Percentiles rank a stretch among this genome's conserved stretches.
These are phyloP conservation scores for Mesoligia furuncula DNA, from an alignment of 2,888 invertebrate genomes.

Conservation along the genomic window DNA sequence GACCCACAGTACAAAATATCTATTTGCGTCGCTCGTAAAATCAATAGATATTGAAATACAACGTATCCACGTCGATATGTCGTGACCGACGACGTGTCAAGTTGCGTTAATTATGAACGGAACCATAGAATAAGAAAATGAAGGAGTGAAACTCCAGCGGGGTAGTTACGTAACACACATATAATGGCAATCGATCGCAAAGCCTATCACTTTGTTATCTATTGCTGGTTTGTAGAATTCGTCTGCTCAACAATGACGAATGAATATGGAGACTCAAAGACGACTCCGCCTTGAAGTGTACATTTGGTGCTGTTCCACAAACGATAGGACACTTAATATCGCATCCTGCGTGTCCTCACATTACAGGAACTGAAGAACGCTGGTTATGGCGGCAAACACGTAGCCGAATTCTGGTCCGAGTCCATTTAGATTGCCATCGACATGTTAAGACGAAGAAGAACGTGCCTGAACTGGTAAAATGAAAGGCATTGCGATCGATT, in stretches of 20 bases:
- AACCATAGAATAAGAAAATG: slow-evolving; percentile 15
- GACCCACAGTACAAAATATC: slow-evolving; percentile 6
- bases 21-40: slow-evolving; percentile 31
- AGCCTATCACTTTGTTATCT: not conserved
- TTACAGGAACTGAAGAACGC: too few species aligned
- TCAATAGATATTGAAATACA: slow-evolving; percentile 50
- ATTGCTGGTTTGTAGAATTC: not conserved
- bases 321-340: too few species aligned
- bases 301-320: too few species aligned
- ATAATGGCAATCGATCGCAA: not conserved
- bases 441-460: too few species aligned
- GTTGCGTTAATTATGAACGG: slow-evolving; percentile 42
- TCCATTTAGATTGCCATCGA: too few species aligned
- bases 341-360: not conserved
- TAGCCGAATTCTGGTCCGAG: too few species aligned
- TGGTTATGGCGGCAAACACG: too few species aligned
- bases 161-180: not conserved
- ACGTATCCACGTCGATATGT: slow-evolving; percentile 51
- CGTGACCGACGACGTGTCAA: slow-evolving; percentile 53
- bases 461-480: too few species aligned
- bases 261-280: too few species aligned
- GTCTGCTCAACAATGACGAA: not conserved
- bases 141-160: not conserved
- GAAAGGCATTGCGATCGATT: not conserved
- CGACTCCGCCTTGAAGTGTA: not conserved